Percentiles rank a stretch among this genome's conserved stretches.
phyloP scores from a whole-genome alignment of 2,888 invertebrate genomes.

The Agelastica alni region DNA sequence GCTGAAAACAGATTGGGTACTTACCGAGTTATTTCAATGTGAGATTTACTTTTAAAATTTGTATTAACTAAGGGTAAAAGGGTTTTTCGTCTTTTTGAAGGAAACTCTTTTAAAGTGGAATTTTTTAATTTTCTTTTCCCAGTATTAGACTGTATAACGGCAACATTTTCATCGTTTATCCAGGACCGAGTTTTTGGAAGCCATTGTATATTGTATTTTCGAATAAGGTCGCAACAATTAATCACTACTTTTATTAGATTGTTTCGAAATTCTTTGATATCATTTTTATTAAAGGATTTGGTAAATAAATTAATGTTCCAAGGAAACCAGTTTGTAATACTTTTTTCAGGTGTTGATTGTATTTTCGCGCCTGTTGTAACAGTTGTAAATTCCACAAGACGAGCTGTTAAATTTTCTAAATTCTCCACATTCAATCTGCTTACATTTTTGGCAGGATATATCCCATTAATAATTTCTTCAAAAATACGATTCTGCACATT shows the following conservation, averaged over 20 bases:
- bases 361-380: slow-evolving; percentile 18
- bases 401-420: slow-evolving; percentile 21
- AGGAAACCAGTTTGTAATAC: slow-evolving; percentile 18
- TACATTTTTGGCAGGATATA: slow-evolving; percentile 14
- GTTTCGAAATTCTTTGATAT: slow-evolving; percentile 14
- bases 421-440: slow-evolving; percentile 10
- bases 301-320: slow-evolving; percentile 9
- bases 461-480: slow-evolving; percentile 18
- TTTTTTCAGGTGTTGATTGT: slow-evolving; percentile 7
- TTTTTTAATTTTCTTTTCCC: slow-evolving; percentile 13
- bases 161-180: slow-evolving; percentile 24
- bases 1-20: too few relatives aligned
- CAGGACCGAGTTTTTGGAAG: slow-evolving; percentile 5
- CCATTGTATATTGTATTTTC: slow-evolving; percentile 17
- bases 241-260: slow-evolving; percentile 18
- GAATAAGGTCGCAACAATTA: slow-evolving; percentile 21
- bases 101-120: not conserved
- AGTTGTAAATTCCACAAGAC: slow-evolving; percentile 22
- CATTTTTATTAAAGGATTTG: slow-evolving; percentile 10
- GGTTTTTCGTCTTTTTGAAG: slow-evolving; percentile 15
- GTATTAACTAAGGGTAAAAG: not conserved
- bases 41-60: not conserved
- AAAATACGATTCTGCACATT: slow-evolving; percentile 7
- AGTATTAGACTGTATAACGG: slow-evolving; percentile 1
- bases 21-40: slow-evolving; percentile 4